These are phyloP conservation scores for Coelinius sp. DNA, from an alignment of 2,888 invertebrate genomes.

Conservation along the genomic window DNA sequence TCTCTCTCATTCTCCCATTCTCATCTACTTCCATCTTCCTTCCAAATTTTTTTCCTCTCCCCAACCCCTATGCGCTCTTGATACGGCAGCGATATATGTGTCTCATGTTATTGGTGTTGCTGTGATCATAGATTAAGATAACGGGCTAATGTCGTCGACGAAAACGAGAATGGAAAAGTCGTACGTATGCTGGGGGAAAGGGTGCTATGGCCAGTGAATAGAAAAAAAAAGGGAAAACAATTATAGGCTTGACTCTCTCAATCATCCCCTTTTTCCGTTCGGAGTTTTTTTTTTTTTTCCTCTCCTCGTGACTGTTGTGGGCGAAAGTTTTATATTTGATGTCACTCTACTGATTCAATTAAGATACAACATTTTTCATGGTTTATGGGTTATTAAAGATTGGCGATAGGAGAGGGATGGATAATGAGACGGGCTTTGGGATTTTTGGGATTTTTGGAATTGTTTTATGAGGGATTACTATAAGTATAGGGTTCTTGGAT, in stretches of 20 bases:
- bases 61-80: constrained; percentile 20
- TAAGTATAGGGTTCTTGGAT: too few species aligned
- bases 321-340: constrained; percentile 23
- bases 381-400: constrained; percentile 20
- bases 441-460: not conserved
- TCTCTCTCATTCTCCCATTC: constrained; percentile 33
- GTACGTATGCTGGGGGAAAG: not conserved
- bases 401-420: not conserved
- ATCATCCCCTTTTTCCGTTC: not conserved
- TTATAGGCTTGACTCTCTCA: too few species aligned
- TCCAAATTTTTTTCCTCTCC: constrained; percentile 10
- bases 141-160: constrained; percentile 56
- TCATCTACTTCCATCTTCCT: constrained; percentile 29
- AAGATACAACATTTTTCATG: constrained; percentile 8
- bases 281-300: not conserved
- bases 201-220: not conserved
- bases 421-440: not conserved
- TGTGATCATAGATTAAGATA: constrained; percentile 63
- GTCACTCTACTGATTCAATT: constrained; percentile 13
- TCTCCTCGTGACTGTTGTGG: not conserved
- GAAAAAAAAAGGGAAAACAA: constrained; percentile 7
- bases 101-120: constrained; percentile 62
- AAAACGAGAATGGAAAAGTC: constrained; percentile 38
- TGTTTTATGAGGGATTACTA: not conserved
- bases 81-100: constrained; percentile 30